Evolutionary conservation across 2,113 vertebrate genomes (phyloP), one percentile per base, ranked within the genome.

Genomic region (Columba livia): DNA sequence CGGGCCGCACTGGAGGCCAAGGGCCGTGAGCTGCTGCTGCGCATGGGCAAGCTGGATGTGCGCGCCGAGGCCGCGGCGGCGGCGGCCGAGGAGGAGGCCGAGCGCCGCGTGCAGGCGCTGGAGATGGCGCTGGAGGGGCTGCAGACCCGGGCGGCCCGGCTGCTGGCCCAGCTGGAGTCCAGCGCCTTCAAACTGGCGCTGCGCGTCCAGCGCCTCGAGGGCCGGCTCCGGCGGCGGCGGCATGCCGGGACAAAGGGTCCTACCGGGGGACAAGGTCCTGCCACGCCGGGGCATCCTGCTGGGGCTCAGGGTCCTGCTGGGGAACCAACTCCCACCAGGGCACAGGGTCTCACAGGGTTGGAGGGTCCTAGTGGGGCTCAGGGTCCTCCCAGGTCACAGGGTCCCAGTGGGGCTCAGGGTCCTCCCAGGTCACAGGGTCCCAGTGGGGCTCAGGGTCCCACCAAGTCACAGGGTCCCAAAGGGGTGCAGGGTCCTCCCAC

Each of bases 91-190:
- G 97, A 98, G 60, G 97, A 98, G 87, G 93, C 98, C 0, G 97
- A 98, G 85, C 94, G 38, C 47, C 95, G 97, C 65, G 90, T 98
- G 24, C 83, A 4, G 17, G 96, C 84, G 10, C 90, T 99, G 25
- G 98, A 99, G 77, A 57, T 10, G 21, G 97, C 96, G 36, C 92
- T 99, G 54, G 98, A 98, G 25, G 87, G 79, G 9, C 97, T 99
- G 66, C 99, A 98, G 95, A 99, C 98, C 6, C 99, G 97, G 89
- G 98, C 98, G 7, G 99, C 99, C 26, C 98, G 99, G 5, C 97
- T 99, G 5, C 97, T 99, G 96, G 97, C 98, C 4, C 99, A 99
- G 92, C 96, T 99, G 70, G 99, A 99, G 95, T 98, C 98, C 42
- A 96, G 98, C 0, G 97, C 98, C 42, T 79, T 94, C 71, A 99